Base-by-base conservation (phyloP, 2,797 vertebrate genomes). In the Syngnathus acus region DNA sequence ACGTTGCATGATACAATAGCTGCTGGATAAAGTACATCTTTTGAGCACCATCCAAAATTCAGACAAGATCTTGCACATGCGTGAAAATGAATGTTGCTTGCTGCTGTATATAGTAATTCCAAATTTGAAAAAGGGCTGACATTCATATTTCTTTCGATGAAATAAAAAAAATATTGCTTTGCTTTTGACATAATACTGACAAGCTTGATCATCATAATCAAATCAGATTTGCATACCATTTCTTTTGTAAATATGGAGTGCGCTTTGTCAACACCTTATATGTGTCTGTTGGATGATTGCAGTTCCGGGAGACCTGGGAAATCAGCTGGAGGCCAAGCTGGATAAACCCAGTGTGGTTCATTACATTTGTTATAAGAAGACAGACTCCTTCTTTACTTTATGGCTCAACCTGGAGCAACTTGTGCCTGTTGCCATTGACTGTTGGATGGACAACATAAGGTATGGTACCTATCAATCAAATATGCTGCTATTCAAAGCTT, bases 401-500 rank as follows among this genome's bases (percentile, higher is more conserved):
- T 99, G 97, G 97, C 91, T 99, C 71, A 98, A 99, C 85, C 87
- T 98, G 51, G 97, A 99, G 80, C 90, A 95, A 78, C 91, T 99
- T 76, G 87, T 98, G 45, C 97, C 97, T 0, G 82, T 96, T 13
- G 92, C 94, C 82, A 99, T 99, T 68, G 97, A 99, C 87, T 99
- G 97, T 78, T 99, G 97, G 97, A 94, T 99, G 54, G 97, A 99
- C 88, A 99, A 99, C 77, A 98, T 99, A 77, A 94, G 96, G 97
- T 98, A 82, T 4, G 14, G 11, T 17, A 5, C 37, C 4, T 17
- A 32, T 38, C 11, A 32, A 11, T 55, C 13, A 26, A 55, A 26
- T 23, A 26, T 19, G 47, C 47, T 17, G 5, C 16, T 2, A 48
- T 7, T 1, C 16, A 48, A 17, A 48, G 9, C 9, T 10, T 21